Percentiles rank a stretch among this genome's conserved stretches.
These are phyloP conservation scores for Watersipora subatra DNA, from an alignment of 1,140 invertebrate genomes.

Conservation along the genomic window DNA sequence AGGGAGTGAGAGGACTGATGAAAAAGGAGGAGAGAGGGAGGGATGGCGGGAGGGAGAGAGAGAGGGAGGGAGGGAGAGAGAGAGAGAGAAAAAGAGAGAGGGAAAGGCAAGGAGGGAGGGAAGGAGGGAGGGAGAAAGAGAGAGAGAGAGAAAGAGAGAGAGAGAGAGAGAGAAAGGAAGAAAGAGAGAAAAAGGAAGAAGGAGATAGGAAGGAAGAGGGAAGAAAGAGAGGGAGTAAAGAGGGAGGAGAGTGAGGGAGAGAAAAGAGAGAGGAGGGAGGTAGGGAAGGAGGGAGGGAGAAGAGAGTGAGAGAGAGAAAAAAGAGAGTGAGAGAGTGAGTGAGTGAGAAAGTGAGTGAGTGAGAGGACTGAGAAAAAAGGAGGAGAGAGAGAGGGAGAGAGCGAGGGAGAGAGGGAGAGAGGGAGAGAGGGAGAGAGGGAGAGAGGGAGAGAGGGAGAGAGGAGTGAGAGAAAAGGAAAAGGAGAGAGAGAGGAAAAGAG, in stretches of 20 bases:
- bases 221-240: neutral
- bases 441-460: constrained; percentile 7
- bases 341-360: constrained; percentile 8
- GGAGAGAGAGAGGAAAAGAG: constrained; percentile 4
- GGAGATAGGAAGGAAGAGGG: constrained; percentile 1
- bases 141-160: constrained; percentile 8
- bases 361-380: constrained; percentile 1
- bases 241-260: neutral
- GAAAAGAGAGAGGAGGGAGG: neutral
- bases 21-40: no score
- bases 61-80: constrained; percentile 9
- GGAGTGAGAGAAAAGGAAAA: constrained; percentile 4
- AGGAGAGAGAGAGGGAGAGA: no score
- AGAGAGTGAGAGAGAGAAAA: neutral
- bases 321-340: constrained; percentile 10
- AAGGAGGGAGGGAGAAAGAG: constrained; percentile 7
- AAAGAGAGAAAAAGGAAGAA: constrained; percentile 1
- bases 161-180: neutral
- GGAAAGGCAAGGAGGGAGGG: neutral
- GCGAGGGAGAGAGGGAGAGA: no score
- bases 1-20: no score
- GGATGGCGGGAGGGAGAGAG: constrained; percentile 5
- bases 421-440: constrained; percentile 6
- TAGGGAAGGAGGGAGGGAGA: constrained; percentile 3
- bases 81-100: constrained; percentile 6